Conservation (phyloP, 2,797 vertebrate genomes). For the Microctenopoma steveboyesi region DNA sequence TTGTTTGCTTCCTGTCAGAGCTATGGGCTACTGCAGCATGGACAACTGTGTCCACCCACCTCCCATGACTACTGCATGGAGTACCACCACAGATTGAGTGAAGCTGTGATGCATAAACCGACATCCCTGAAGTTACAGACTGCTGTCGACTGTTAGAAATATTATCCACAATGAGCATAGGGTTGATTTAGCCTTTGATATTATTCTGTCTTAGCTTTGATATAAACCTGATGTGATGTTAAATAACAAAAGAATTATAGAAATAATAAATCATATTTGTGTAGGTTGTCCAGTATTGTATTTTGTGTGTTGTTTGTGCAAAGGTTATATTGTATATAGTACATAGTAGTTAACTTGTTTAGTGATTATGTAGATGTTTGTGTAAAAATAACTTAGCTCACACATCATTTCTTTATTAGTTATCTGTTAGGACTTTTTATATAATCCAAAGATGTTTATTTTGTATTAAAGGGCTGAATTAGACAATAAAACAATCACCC, state of each 20-base stretch:
- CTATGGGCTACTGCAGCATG: slow-evolving; percentile 27
- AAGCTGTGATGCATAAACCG: slow-evolving; percentile 26
- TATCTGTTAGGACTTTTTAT: background rate
- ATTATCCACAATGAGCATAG: background rate
- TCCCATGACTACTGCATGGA: slow-evolving; percentile 11
- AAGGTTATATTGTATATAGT: slow-evolving; percentile 46
- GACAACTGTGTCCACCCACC: slow-evolving; percentile 17
- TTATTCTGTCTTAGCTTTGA: background rate
- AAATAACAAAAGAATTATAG: slow-evolving; percentile 11
- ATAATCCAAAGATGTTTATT: background rate
- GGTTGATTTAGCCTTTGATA: too few relatives aligned
- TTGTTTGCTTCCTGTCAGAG: slow-evolving; percentile 34
- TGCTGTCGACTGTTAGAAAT: slow-evolving; percentile 2
- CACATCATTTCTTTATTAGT: background rate
- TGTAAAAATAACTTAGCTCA: slow-evolving; percentile 1
- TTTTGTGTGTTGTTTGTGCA: slow-evolving; percentile 44
- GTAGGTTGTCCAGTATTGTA: slow-evolving; percentile 23
- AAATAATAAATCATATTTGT: background rate
- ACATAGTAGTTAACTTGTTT: slow-evolving; percentile 34
- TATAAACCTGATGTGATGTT: slow-evolving; percentile 9
- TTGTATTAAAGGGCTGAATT: slow-evolving; percentile 7
- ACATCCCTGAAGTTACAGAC: slow-evolving; percentile 3
- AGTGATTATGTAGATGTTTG: background rate
- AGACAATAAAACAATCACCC: slow-evolving; percentile 17
- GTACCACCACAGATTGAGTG: slow-evolving; percentile 19